Conservation (phyloP, 2,888 invertebrate genomes). For the Coenonympha glycerion region DNA sequence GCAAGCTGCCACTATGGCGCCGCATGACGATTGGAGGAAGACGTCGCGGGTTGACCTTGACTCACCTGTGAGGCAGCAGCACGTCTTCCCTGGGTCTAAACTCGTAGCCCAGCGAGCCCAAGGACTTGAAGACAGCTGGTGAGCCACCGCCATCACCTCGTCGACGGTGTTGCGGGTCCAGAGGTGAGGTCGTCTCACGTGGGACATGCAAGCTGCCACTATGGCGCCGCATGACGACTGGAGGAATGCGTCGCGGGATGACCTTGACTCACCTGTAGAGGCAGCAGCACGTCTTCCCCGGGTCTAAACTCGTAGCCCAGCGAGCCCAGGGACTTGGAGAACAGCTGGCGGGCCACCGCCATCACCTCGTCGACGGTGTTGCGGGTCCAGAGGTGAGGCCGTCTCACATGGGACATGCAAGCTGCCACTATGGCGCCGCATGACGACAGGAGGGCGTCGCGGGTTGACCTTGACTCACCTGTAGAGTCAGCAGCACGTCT, state of each 20-base stretch:
- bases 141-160: slow-evolving; percentile 67
- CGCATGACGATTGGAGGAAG: slow-evolving; percentile 71
- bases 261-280: too few relatives aligned
- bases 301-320: too few relatives aligned
- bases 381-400: too few relatives aligned
- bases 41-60: slow-evolving; percentile 66
- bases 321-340: too few relatives aligned
- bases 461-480: too few relatives aligned
- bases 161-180: slow-evolving; percentile 78
- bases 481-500: too few relatives aligned
- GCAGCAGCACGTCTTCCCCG: too few relatives aligned
- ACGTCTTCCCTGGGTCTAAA: slow-evolving; percentile 75
- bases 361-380: too few relatives aligned
- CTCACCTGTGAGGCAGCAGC: slow-evolving; percentile 60
- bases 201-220: slow-evolving; percentile 76
- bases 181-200: slow-evolving; percentile 71
- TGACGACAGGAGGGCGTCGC: too few relatives aligned
- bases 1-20: slow-evolving; percentile 74
- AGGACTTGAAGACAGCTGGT: slow-evolving; percentile 64
- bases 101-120: slow-evolving; percentile 70
- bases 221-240: slow-evolving; percentile 76
- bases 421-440: too few relatives aligned
- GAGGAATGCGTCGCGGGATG: slow-evolving; percentile 63
- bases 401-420: too few relatives aligned
- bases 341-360: too few relatives aligned